These are phyloP conservation scores for Smittia sp. DNA, from an alignment of 2,888 invertebrate species.

Conservation along the genomic window DNA sequence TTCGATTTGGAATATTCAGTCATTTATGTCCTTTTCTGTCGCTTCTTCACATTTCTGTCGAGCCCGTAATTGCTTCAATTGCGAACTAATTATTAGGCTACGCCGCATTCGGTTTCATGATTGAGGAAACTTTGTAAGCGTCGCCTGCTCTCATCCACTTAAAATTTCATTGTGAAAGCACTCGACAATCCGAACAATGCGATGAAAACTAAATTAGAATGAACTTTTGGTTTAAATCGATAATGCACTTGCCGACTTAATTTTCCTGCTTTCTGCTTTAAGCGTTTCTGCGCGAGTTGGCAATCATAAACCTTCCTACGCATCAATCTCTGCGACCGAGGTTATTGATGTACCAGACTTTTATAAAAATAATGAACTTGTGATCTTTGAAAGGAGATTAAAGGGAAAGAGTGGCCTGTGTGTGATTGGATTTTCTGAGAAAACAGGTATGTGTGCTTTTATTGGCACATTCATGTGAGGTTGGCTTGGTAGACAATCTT, in stretches of 20 bases:
- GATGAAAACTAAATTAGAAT: constrained; percentile 27
- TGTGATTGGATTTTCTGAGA: constrained; percentile 27
- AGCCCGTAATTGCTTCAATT: neutral
- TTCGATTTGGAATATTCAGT: neutral
- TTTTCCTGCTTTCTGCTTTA: constrained; percentile 34
- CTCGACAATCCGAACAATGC: neutral
- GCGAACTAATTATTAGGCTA: neutral
- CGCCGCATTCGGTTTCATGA: no score
- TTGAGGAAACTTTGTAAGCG: no score
- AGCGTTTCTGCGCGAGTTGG: constrained; percentile 21
- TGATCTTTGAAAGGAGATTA: constrained; percentile 26
- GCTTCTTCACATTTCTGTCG: neutral
- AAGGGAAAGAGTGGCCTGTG: constrained; percentile 12
- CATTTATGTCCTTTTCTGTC: neutral
- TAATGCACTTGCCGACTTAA: constrained; percentile 37
- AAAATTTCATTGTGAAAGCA: constrained; percentile 3
- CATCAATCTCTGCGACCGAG: constrained; percentile 37
- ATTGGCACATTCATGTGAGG: constrained; percentile 14
- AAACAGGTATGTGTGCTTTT: constrained; percentile 23
- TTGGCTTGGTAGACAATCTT: neutral
- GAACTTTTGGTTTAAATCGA: constrained; percentile 36
- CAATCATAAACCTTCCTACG: constrained; percentile 40
- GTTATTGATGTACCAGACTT: constrained; percentile 37
- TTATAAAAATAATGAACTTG: constrained; percentile 36
- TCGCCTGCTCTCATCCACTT: neutral